Base-by-base conservation (phyloP, 2,797 vertebrate genomes). In the Onychomys torridus region DNA sequence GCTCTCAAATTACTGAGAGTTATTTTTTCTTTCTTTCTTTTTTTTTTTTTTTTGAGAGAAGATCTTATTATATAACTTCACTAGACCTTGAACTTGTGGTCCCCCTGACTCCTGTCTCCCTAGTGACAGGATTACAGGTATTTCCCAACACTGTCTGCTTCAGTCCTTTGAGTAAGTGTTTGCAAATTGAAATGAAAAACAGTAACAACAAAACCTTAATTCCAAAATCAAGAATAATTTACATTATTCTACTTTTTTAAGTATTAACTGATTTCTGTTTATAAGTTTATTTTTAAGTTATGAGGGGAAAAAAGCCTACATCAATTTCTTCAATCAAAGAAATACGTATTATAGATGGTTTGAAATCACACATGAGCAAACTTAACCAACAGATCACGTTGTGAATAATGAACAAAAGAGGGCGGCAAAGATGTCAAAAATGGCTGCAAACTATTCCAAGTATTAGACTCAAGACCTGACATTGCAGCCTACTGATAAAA, bases 231-330 rank as follows among this genome's bases (percentile, higher is more conserved):
- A 95, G 16, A 55, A 37, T n/a, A 87, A 79, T 76, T 92, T 88
- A 76, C 29, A 78, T 76, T 84, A 34, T 59, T 25, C 5, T 37
- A 84, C 4, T 17, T 87, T 79, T 88, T 43, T 1, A 91, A 40
- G 76, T 69, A 79, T 63, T 34, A 89, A 40, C 43, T 63, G 27
- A n/a, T 87, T 87, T 88, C 71, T 75, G 37, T 65, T 65, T 14
- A 49, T 40, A 91, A 91, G 61, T 63, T 77, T 34, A 65, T 89
- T 84, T 91, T 85, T 91, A 95, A 34, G 29, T 85, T 93, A 63
- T 61, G 8, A 78, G 29, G 27, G 14, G 25, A 43, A 4, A 27
- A 78, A 29, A 94, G 32, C 5, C 83, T 67, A 85, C 63, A 10
- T 57, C 40, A 81, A 21, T 71, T 93, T 93, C n/a, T 29, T 65